These are phyloP conservation scores for Bombus affinis DNA, from an alignment of 1,140 invertebrate species.

Conservation along the genomic window DNA sequence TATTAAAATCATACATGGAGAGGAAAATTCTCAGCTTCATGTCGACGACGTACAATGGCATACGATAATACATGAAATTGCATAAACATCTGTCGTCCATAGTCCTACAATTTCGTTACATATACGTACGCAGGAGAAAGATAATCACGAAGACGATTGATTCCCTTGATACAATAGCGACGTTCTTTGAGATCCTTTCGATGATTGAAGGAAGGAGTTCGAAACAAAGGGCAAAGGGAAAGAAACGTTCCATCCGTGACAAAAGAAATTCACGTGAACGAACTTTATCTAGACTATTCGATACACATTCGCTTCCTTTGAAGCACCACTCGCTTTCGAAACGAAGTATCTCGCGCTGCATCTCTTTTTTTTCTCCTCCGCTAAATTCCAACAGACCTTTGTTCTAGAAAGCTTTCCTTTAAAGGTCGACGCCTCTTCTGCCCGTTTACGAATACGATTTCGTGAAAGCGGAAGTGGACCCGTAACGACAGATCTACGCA, in stretches of 20 bases:
- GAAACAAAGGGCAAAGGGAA: neutral
- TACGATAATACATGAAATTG: neutral
- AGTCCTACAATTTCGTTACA: neutral
- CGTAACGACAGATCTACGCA: slow-evolving; percentile 60
- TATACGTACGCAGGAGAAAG: neutral
- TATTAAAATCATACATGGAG: neutral
- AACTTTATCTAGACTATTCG: neutral
- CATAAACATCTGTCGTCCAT: neutral
- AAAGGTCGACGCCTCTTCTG: neutral
- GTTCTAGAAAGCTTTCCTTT: slow-evolving; percentile 34
- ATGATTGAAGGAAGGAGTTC: neutral
- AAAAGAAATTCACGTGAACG: neutral
- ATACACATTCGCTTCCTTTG: neutral
- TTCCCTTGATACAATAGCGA: neutral
- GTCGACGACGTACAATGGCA: too few species aligned
- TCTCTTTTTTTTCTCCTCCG: slow-evolving; percentile 41
- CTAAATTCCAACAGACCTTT: neutral
- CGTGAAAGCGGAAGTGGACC: slow-evolving; percentile 62
- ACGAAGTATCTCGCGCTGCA: slow-evolving; percentile 24
- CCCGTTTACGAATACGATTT: slow-evolving; percentile 21
- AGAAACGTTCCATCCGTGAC: neutral
- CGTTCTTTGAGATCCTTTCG: slow-evolving; percentile 25
- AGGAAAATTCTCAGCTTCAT: neutral
- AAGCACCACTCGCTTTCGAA: slow-evolving; percentile 40
- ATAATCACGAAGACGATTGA: neutral